Base-by-base conservation (phyloP, 92 coral and sea anemone genomes). In the Porites evermanni region DNA sequence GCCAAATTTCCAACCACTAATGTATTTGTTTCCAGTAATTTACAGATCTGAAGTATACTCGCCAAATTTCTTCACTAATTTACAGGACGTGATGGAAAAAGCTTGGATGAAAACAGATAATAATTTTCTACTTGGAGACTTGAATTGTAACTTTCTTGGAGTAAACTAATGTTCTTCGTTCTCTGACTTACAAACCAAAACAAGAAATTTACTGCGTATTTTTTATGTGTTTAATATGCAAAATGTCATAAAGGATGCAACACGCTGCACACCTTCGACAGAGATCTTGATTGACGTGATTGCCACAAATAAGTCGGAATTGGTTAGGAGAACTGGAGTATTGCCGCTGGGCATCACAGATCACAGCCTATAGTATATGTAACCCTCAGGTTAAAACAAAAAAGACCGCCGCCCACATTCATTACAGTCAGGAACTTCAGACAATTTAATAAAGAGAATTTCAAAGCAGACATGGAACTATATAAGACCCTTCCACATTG, bases 101-200 rank as follows among this genome's bases (percentile, higher is more conserved):
- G 88, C 88, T 17, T 84, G 88, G 88, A 32, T 88, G 78, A 83
- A 88, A 65, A 65, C 70, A 65, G 70, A 65, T n/a, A 65, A 65
- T 16, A 83, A 18, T 84, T 26, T 88, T 59, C 79, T 88, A 29
- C 74, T 88, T 44, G 92, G 92, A 44, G 88, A 83, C 72, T 82
- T 88, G 65, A 88, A 83, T 67, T 88, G 88, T 59, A 65, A 84
- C 66, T 83, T 83, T 20, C 70, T 83, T 54, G 18, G 2, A 70
- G 26, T 24, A 24, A 24, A 24, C 26, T 24, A 24, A 24, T 24
- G 26, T 24, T 24, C 26, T 24, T 24, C 26, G 26, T 24, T 24
- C 26, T 24, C 26, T 24, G 26, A 24, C 26, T 24, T 24, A 24
- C 26, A 24, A 32, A 32, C 38, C 38, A 32, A 32, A 32, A 32